Conservation (phyloP, 1,140 invertebrate genomes). For the Aplysia californica region DNA sequence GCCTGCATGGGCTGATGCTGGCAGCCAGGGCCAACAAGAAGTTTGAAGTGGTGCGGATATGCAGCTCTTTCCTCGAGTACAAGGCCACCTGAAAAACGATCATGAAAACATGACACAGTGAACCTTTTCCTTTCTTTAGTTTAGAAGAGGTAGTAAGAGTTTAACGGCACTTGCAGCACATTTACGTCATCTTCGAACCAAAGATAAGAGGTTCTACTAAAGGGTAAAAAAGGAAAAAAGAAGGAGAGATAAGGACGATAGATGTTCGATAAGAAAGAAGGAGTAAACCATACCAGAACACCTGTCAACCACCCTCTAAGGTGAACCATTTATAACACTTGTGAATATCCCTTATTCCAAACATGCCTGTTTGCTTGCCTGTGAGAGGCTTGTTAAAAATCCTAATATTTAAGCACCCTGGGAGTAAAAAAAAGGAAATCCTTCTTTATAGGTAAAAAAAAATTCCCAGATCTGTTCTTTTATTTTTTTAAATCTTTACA, state of each 20-base stretch:
- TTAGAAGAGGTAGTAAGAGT: neutral
- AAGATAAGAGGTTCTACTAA: neutral
- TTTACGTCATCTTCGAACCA: neutral
- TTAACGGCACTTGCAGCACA: neutral
- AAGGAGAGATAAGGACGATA: neutral
- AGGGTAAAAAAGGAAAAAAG: neutral
- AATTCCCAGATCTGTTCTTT: too few species aligned
- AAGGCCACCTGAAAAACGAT: conserved; percentile 63
- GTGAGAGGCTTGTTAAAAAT: too few species aligned
- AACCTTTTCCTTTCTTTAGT: neutral
- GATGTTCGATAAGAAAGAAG: neutral
- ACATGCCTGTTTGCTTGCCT: too few species aligned
- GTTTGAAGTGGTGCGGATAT: conserved; percentile 70
- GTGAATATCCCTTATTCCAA: too few species aligned
- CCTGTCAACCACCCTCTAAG: too few species aligned
- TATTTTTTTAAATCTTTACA: too few species aligned
- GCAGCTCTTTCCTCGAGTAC: conserved; percentile 67
- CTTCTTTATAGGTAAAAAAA: too few species aligned
- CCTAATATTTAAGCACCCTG: too few species aligned
- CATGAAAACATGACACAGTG: neutral
- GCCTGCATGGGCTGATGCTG: conserved; percentile 55
- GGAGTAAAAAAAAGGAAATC: too few species aligned
- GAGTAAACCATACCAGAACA: too few species aligned
- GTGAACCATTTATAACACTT: too few species aligned
- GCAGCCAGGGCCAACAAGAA: conserved; percentile 68